Conservation (phyloP, 2,888 invertebrate species). For the Scaptodrosophila latifasciaeformis region DNA sequence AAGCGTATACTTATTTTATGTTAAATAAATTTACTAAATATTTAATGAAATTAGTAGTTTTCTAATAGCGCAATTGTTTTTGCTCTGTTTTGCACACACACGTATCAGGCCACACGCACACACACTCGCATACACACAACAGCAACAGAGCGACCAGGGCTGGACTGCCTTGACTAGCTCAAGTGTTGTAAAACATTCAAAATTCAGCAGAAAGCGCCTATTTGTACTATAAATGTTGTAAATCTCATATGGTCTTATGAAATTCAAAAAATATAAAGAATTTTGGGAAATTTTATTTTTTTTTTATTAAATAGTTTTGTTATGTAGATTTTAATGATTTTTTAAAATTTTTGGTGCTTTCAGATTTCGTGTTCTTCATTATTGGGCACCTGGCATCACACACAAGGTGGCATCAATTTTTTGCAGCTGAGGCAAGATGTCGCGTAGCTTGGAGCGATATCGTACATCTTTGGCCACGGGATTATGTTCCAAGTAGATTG, state of each 20-base stretch:
- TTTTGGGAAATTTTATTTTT: too few relatives aligned
- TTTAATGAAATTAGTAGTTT: slow-evolving; percentile 42
- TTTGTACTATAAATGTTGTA: too few relatives aligned
- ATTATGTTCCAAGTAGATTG: slow-evolving; percentile 96
- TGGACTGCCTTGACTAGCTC: too few relatives aligned
- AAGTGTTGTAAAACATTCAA: too few relatives aligned
- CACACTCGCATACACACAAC: background rate
- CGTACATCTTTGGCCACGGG: slow-evolving; percentile 89
- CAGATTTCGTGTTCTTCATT: too few relatives aligned
- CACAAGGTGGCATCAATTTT: slow-evolving; percentile 98
- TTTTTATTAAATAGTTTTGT: too few relatives aligned
- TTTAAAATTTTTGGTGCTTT: too few relatives aligned
- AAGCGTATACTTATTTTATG: background rate
- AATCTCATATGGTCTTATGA: too few relatives aligned
- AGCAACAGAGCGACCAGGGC: slow-evolving; percentile 5
- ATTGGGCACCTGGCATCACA: slow-evolving; percentile 52
- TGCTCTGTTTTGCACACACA: slow-evolving; percentile 45
- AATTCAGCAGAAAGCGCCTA: too few relatives aligned
- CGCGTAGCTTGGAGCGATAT: slow-evolving; percentile 92
- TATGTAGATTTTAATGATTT: too few relatives aligned
- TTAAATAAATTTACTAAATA: slow-evolving; percentile 24
- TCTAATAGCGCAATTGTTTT: slow-evolving; percentile 63
- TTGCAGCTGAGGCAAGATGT: slow-evolving; percentile 85
- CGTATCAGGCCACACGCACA: background rate
- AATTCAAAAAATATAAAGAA: too few relatives aligned